Percentiles rank a stretch among this genome's conserved stretches.
phyloP scores from a whole-genome alignment of 2,797 vertebrate species.

The Gambelia wislizenii region DNA sequence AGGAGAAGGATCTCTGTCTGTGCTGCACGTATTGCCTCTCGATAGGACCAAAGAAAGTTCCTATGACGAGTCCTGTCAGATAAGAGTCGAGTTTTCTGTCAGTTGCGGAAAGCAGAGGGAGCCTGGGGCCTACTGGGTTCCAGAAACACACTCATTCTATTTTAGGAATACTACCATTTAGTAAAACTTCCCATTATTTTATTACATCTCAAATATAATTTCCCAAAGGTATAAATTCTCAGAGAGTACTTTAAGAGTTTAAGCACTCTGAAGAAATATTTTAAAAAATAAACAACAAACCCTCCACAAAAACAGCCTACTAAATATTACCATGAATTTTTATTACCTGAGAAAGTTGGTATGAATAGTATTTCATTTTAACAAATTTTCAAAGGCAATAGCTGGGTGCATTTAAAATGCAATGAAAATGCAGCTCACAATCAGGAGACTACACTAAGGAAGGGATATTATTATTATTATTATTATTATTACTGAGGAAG shows the following conservation, averaged over 20 bases:
- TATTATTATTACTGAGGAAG: too few species aligned
- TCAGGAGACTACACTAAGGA: neutral
- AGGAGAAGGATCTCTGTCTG: too few species aligned
- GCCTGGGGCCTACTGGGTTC: neutral
- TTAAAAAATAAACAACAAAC: neutral
- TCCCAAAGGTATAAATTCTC: neutral
- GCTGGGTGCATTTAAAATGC: neutral
- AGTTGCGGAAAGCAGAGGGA: too few species aligned
- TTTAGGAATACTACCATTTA: neutral
- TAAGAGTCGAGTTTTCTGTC: too few species aligned
- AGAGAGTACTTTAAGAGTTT: neutral
- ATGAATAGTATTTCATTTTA: neutral
- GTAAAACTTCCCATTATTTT: neutral
- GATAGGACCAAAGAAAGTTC: too few species aligned
- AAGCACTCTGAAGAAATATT: neutral
- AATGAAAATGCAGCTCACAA: neutral
- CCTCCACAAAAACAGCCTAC: neutral
- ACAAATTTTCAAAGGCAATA: slow-evolving; percentile 1
- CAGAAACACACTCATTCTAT: neutral
- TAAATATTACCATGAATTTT: neutral
- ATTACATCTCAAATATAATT: neutral
- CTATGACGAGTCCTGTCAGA: too few species aligned
- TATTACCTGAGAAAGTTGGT: neutral
- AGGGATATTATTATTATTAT: too few species aligned
- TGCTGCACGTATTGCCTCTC: too few species aligned